These are phyloP conservation scores for Hemicentrotus pulcherrimus DNA, from an alignment of 35 echinoderm and acorn worm genomes.

Conservation along the genomic window DNA sequence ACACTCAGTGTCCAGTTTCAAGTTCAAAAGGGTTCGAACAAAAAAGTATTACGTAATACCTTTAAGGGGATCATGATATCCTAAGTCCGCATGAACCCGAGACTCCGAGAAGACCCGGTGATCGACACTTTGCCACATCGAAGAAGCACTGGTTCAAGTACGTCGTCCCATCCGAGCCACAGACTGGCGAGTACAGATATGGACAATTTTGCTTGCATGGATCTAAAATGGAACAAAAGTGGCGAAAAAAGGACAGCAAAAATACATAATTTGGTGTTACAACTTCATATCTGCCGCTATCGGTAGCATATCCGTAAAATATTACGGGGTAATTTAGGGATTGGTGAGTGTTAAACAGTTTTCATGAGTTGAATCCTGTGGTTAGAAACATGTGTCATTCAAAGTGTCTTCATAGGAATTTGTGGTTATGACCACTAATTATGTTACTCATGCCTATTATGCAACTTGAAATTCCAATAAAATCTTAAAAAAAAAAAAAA, in stretches of 20 bases:
- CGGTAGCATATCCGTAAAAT: too few species aligned
- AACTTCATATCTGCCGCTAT: too few species aligned
- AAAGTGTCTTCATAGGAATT: neutral
- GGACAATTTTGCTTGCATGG: slow-evolving; percentile 11
- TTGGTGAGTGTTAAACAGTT: too few species aligned
- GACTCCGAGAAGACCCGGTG: neutral
- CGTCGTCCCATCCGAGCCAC: slow-evolving; percentile 39
- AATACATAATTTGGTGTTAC: too few species aligned
- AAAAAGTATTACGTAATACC: neutral
- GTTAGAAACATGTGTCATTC: neutral
- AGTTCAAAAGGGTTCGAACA: neutral
- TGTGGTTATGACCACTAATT: neutral
- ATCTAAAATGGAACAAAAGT: neutral
- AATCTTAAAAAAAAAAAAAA: too few species aligned
- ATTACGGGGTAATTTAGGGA: too few species aligned
- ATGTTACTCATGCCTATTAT: neutral
- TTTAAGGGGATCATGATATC: neutral
- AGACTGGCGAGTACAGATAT: slow-evolving; percentile 23
- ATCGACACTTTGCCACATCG: neutral
- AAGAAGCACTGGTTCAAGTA: slow-evolving; percentile 42
- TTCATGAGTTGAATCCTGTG: neutral
- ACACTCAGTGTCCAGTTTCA: neutral
- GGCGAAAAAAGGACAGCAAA: too few species aligned
- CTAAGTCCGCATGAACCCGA: slow-evolving; percentile 14
- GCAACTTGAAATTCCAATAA: neutral